Base-by-base conservation (phyloP, 2,113 vertebrate genomes). In the Salvelinus fontinalis region DNA sequence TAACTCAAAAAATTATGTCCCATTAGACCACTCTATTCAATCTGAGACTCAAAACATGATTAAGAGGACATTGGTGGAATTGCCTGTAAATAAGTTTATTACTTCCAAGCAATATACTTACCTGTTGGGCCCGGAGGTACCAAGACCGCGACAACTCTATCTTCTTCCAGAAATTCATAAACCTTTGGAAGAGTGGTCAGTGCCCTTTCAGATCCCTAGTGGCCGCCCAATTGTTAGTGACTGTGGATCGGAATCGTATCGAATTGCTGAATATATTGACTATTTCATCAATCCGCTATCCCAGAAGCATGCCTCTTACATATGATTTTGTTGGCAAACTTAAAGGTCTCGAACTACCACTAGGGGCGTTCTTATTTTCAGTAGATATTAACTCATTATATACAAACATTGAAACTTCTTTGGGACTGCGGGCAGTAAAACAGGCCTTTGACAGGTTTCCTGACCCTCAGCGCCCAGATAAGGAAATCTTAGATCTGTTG, bases 211-310 rank as follows among this genome's bases (percentile, higher is more conserved):
- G 26, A 34, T 74, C 9, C 72, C 72, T 4, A 13, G 31, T 3
- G 72, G 54, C 5, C 51, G 54, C 18, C 59, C 59, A 2, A 74
- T 65, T 22, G 72, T 74, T 2, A 74, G 72, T 5, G 72, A 74
- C 59, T 64, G 72, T 39, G 54, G 72, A 12, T 64, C 57, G 9
- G 72, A 74, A 9, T 64, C 72, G 6, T 64, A n/a, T 24, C 4
- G 20, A 14, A 34, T 62, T 2, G 72, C 31, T 9, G 59, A 74
- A 20, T 74, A 18, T 27, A 27, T 72, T 26, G 26, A 72, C 7
- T 29, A 29, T 27, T 8, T 29, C 8, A 59, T 72, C 4, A 74
- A 74, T 14, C 71, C 71, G 18, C 20, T 73, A 22, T 73, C 71
- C 31, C 71, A 73, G 8, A 31, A 20, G 6, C 72, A 74, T 24